Percentiles rank a stretch among this genome's conserved stretches.
phyloP scores from a whole-genome alignment of 2,113 vertebrate species.

The Lynx canadensis region DNA sequence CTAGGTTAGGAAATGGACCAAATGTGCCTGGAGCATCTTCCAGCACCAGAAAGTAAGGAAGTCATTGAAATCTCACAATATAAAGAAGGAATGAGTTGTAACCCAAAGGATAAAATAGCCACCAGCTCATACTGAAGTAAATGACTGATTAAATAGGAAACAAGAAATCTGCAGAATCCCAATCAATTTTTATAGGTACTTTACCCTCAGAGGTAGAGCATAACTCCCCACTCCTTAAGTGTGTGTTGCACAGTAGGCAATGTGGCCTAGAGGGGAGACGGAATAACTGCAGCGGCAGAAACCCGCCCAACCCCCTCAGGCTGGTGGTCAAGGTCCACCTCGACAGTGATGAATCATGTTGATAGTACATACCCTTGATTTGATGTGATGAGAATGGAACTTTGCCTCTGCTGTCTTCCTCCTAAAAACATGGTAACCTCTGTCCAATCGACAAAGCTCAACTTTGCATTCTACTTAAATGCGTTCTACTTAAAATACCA shows the following conservation, averaged over 20 bases:
- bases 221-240: too few species aligned
- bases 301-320: background rate
- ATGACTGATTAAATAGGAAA: background rate
- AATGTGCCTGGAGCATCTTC: background rate
- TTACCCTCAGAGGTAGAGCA: background rate
- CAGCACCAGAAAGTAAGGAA: background rate
- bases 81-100: background rate
- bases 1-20: background rate
- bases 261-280: background rate
- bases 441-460: background rate
- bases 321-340: background rate
- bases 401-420: background rate
- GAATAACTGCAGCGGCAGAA: background rate
- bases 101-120: background rate
- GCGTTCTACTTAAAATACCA: background rate
- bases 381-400: background rate
- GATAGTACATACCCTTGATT: background rate
- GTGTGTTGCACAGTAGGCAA: background rate
- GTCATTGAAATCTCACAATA: too few species aligned
- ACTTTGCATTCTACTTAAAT: background rate
- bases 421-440: background rate
- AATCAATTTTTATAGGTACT: background rate
- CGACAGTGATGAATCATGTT: background rate
- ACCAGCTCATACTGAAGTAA: too few species aligned
- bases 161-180: background rate